Conservation (phyloP, 2,888 invertebrate genomes). For the Melikaiella ostensackeni region DNA sequence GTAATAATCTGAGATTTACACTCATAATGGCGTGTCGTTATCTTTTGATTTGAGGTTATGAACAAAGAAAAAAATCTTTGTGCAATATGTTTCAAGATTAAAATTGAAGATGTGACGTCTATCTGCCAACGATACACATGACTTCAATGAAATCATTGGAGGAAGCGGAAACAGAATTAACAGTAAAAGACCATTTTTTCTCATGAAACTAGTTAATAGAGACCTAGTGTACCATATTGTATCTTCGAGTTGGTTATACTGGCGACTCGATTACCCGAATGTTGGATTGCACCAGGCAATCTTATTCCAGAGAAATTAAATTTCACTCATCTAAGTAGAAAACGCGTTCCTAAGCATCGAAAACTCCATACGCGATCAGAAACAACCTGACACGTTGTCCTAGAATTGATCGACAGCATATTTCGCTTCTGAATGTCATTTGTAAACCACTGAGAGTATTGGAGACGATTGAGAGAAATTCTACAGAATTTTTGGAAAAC, state of each 20-base stretch:
- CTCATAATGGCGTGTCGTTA: conserved; percentile 1
- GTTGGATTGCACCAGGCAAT: neutral
- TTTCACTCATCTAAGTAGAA: neutral
- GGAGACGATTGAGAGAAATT: neutral
- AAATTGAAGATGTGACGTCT: conserved; percentile 1
- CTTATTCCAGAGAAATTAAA: neutral
- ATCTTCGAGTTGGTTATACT: neutral
- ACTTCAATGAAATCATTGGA: neutral
- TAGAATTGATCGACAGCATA: conserved; percentile 53
- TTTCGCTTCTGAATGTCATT: conserved; percentile 51
- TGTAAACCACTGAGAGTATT: neutral
- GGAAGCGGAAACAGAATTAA: neutral
- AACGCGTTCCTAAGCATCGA: neutral
- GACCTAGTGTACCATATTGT: conserved; percentile 26
- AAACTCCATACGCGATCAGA: neutral
- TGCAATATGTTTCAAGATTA: conserved; percentile 4
- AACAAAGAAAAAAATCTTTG: conserved; percentile 39
- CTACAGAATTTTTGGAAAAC: neutral
- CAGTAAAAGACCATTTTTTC: neutral
- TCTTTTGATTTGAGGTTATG: conserved; percentile 1
- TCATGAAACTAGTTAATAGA: neutral
- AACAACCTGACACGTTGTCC: conserved; percentile 67
- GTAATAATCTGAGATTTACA: neutral
- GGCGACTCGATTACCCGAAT: neutral
- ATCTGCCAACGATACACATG: neutral